Evolutionary conservation across 2,888 invertebrate genomes (phyloP).

Genomic region (Apodemia mormo): DNA sequence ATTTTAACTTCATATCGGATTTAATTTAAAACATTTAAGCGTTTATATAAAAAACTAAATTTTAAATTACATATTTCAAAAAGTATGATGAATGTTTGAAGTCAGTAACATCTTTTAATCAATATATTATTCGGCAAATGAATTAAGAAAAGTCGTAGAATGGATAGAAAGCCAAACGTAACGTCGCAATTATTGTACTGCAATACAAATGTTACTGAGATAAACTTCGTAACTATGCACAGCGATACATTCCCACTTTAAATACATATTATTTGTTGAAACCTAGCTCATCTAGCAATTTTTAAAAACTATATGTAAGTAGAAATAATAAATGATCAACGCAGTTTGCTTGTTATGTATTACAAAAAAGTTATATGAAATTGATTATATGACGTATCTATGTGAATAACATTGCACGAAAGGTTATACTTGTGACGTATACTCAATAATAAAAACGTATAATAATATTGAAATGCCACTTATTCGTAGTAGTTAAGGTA

Average conservation of each 20-base stretch:
- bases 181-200: too few species aligned
- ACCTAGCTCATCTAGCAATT: constrained; percentile 40
- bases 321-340: too few species aligned
- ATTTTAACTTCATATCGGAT: too few species aligned
- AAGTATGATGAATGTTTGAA: background rate
- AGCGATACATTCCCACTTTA: constrained; percentile 10
- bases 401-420: constrained; percentile 45
- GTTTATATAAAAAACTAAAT: background rate
- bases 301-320: constrained; percentile 25
- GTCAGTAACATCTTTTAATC: background rate
- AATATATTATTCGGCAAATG: background rate
- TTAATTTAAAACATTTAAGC: background rate
- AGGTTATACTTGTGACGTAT: constrained; percentile 42
- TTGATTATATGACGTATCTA: background rate
- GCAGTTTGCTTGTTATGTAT: background rate
- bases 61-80: background rate
- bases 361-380: background rate
- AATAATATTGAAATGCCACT: constrained; percentile 60
- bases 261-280: constrained; percentile 29
- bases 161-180: background rate
- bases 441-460: constrained; percentile 39
- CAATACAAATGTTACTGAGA: background rate
- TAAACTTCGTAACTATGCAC: background rate
- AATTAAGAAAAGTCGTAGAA: background rate
- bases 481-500: constrained; percentile 73